Evolutionary conservation across 2,113 vertebrate species (phyloP), one percentile per base, ranked within the genome.

Genomic region (Anas platyrhynchos): DNA sequence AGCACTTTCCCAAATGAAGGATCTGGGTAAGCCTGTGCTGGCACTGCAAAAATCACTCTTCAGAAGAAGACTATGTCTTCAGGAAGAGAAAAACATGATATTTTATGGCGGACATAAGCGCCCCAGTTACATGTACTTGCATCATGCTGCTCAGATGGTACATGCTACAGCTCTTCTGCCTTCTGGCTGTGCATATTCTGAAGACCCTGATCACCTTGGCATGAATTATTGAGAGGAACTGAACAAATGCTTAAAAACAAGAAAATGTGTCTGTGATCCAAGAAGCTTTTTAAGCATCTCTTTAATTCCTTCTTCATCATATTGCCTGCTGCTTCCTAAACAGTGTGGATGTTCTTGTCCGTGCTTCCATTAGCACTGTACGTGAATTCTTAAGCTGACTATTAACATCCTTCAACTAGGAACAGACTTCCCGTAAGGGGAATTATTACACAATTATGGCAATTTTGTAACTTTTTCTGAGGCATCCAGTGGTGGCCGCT

Each of bases 171-270:
- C 32, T 91, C 38, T 75, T 36, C 20, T 66, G 11, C 14, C 17
- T 16, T 83, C 56, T 56, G 80, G 11, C 52, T 72, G 8, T 68
- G 66, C 18, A 65, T 44, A 82, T 82, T 89, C 80, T 62, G 56
- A 93, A 48, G 48, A 84, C 38, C 15, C 26, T 38, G 31, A n/a
- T 86, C 67, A 88, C 56, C 75, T 43, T 85, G 59, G 32, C 73
- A 80, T 88, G 69, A 91, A 85, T 82, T 90, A 88, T 87, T 88
- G n/a, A 95, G 67, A 86, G 31, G 81, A 95, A 91, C 22, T 68
- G 71, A 88, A 81, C 3, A 36, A 44, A 44, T 86, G n/a, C 79
- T 91, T 91, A 74, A 83, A 94, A 87, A 2, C 38, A 83, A 66
- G 62, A 77, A 94, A 86, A 88, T 2, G 1, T 88, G 52, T 66